Evolutionary conservation across 2,888 invertebrate genomes (phyloP), one percentile per base, ranked within the genome.

Genomic region (Protophormia terraenovae): DNA sequence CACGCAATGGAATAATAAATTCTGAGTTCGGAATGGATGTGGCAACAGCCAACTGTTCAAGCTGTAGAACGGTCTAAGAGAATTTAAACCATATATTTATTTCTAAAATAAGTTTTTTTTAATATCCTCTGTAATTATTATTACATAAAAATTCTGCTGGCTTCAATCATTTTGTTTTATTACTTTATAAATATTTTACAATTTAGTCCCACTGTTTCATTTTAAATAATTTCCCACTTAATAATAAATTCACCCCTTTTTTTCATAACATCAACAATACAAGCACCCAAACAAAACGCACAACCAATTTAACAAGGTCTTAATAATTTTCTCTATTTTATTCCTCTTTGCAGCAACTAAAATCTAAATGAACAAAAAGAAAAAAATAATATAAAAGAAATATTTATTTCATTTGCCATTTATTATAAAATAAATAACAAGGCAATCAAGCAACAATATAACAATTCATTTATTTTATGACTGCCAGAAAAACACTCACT

Each of bases 381-480:
- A 14, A 35, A 32, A 16, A 7, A 24, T 3, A 16, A 16, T 47
- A 60, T 50, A n/a, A n/a, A n/a, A n/a, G n/a, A n/a, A 4, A 16
- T 47, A 60, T 50, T 75, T 75, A 58, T 60, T 50, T 58, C 73
- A 81, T 75, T 75, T 81, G 58, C 58, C 47, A 81, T 73, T 81
- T 83, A 86, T 87, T 87, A 86, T 84, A 81, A 87, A 87, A 87
- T 82, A 87, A 87, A 87, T 87, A 88, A 86, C 86, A 83, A 77
- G 86, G 90, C 91, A 91, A 91, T 91, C 91, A 90, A 88, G 88
- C 89, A 87, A 86, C 87, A 89, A 89, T 90, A 90, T 89, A 91
- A 89, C 91, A 91, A 91, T 91, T 91, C 91, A 91, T 91, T 91
- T 91, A 91, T 90, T 91, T 91, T 90, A 91, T 91, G 90, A 91